A percentile compares a stretch with the other conserved stretches of the same genome.
These are phyloP conservation scores for Neodiprion fabricii DNA, from an alignment of 1,140 invertebrate species.

Conservation along the genomic window DNA sequence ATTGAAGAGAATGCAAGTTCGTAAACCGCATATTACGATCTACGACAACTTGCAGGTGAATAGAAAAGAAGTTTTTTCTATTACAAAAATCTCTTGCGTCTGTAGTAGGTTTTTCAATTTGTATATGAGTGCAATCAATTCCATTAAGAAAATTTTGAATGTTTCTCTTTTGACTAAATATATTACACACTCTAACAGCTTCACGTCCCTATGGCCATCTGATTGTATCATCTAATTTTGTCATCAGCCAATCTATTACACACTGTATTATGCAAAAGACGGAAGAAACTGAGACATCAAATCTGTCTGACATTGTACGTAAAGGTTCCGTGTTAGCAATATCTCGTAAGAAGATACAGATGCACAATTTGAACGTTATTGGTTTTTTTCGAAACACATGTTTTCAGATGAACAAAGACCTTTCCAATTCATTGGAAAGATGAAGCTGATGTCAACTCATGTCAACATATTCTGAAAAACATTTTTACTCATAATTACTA, in stretches of 20 bases:
- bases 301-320: constrained; percentile 28
- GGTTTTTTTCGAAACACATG: constrained; percentile 18
- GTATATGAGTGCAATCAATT: constrained; percentile 35
- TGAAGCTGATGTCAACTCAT: neutral
- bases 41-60: constrained; percentile 28
- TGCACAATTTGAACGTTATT: constrained; percentile 25
- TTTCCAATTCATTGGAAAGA: constrained; percentile 16
- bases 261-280: constrained; percentile 18
- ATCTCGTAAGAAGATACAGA: constrained; percentile 29
- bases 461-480: constrained; percentile 6
- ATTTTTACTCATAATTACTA: constrained; percentile 16
- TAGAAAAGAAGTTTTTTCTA: constrained; percentile 30
- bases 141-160: constrained; percentile 28
- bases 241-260: constrained; percentile 21
- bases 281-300: constrained; percentile 25
- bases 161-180: constrained; percentile 15
- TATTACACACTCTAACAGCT: constrained; percentile 9
- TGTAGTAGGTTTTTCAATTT: constrained; percentile 28
- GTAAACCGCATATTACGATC: constrained; percentile 28
- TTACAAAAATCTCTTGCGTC: constrained; percentile 28
- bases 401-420: constrained; percentile 10
- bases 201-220: constrained; percentile 18
- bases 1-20: neutral
- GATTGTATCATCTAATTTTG: constrained; percentile 23
- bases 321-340: constrained; percentile 29